Evolutionary conservation across 2,113 vertebrate genomes (phyloP), one percentile per base, ranked within the genome.

Genomic region (Osmerus mordax): DNA sequence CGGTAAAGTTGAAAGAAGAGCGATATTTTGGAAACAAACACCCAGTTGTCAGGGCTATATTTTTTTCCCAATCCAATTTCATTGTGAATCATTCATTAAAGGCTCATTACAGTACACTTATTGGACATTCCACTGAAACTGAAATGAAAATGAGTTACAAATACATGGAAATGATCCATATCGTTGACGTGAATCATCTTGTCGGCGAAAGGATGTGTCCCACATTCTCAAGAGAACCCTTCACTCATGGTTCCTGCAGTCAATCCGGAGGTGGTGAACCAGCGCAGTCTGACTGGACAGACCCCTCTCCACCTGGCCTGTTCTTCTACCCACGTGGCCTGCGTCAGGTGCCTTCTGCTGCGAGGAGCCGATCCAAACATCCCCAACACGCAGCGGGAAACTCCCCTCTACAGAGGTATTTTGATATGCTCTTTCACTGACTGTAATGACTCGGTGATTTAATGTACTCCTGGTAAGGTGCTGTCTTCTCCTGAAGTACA

Each of bases 361-460:
- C 89, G 88, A 0, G 93, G 94, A 19, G 95, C 95, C 0, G 91
- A 95, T 78, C 92, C 93, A 0, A 92, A 95, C 77, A 93, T 94
- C 70, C 87, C 91, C 77, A 95, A 93, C 85, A 93, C 90, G 63
- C 72, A 87, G 70, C 87, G 89, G 52, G 95, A 96, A 61, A 96
- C 94, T 0, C 93, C 95, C 0, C 92, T 97, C 7, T 95, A 94
- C 74, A 91, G 93, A 92, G 96, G 95, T 95, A 72, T 52, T 32
- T 16, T 18, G 25, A 47, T 5, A 11, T 47, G 41, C 41, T 56
- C 16, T 56, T 56, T 56, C n/a, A 56, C 55, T 56, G 55, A 18
- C n/a, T n/a, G 6, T 3, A 19, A 36, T 7, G 32, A 36, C 32
- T 36, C 7, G 7, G 55, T 56, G n/a, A 19, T 56, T 18, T 56